Conservation (phyloP, 1,140 invertebrate genomes). For the Wiebesia pumilae region DNA sequence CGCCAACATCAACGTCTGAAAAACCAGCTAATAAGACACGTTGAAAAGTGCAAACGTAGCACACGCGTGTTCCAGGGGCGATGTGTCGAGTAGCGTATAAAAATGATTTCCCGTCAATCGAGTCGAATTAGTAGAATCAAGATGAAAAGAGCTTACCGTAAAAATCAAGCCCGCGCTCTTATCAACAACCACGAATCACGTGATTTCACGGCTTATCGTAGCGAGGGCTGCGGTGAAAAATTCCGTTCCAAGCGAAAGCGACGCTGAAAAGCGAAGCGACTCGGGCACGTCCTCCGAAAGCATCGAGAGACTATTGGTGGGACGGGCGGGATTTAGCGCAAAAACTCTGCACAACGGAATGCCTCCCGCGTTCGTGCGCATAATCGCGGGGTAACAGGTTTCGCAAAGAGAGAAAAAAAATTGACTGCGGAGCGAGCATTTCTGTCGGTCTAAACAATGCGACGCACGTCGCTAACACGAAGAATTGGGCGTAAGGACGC, state of each 20-base stretch:
- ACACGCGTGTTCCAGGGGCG: not conserved
- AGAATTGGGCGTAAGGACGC: not conserved
- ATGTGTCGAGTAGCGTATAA: not conserved
- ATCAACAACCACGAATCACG: not conserved
- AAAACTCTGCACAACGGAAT: not conserved
- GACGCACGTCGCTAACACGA: conserved; percentile 4
- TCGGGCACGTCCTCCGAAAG: not conserved
- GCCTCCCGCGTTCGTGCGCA: not conserved
- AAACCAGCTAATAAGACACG: not conserved
- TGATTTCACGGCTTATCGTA: not conserved
- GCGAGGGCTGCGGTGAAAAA: not conserved
- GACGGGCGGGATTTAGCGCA: not conserved
- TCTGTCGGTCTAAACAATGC: conserved; percentile 29
- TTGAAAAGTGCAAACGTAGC: not conserved
- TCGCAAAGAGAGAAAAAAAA: conserved; percentile 20
- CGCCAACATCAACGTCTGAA: not conserved
- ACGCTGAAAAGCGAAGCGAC: not conserved
- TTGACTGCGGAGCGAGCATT: not conserved
- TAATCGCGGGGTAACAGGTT: conserved; percentile 19
- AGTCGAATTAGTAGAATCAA: not conserved
- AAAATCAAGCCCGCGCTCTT: not conserved
- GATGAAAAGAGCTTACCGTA: not conserved
- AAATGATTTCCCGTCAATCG: not conserved
- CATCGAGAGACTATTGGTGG: not conserved
- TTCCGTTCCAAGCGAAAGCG: not conserved